Evolutionary conservation across 2,888 invertebrate genomes (phyloP), one percentile per base, ranked within the genome.

Genomic region (Brachyptera putata): DNA sequence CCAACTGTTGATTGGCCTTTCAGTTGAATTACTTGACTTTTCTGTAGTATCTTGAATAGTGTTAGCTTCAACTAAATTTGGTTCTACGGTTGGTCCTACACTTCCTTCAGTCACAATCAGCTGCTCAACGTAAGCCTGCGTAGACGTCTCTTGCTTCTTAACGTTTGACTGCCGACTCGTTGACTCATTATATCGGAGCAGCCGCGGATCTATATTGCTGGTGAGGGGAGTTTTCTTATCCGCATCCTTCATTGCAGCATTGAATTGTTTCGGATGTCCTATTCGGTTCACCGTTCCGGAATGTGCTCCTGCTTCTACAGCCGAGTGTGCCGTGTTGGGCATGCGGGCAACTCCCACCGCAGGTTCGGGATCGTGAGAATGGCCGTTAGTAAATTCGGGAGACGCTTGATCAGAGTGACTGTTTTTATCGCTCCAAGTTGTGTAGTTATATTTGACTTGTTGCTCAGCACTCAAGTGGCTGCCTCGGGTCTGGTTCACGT

Each of bases 371-470:
- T n/a, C n/a, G n/a, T n/a, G n/a, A n/a, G n/a, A n/a, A n/a, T n/a
- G n/a, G n/a, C n/a, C n/a, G n/a, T n/a, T n/a, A n/a, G n/a, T n/a
- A n/a, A n/a, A n/a, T 21, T 16, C 46, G 9, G 24, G 46, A 16
- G 5, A 24, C n/a, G 41, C 21, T 24, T 11, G 21, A 14, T 4
- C 18, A 21, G 5, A 2, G 22, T 16, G 14, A 1, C 2, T 34
- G 11, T 53, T n/a, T 7, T 13, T 34, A 11, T 53, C 18, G 53
- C 34, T 53, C 34, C 34, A 53, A 18, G 48, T 21, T 16, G 48
- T 36, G 48, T 22, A 58, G 21, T 58, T 58, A 26, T 48, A 58
- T 36, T 49, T 50, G 2, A 61, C 13, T 16, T 61, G 49, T 3
- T 37, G 39, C n/a, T 63, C 58, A 14, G 36, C 21, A 11, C 37